phyloP scores from a whole-genome alignment of 2,797 vertebrate genomes.

The Falco columbarius region DNA sequence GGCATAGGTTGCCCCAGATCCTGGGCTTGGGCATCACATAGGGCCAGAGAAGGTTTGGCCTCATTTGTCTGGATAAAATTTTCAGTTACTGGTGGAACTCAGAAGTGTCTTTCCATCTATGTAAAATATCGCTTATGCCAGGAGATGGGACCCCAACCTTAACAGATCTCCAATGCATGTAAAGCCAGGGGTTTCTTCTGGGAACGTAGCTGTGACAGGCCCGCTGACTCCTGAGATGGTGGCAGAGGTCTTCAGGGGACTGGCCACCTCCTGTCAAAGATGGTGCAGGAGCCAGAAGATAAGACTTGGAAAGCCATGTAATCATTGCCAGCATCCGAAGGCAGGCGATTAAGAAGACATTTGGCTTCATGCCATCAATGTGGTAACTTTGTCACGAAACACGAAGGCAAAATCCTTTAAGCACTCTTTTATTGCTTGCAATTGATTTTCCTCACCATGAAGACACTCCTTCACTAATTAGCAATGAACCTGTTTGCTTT shows the following conservation, averaged over 20 bases:
- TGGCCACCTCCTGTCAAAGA: not conserved
- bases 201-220: not conserved
- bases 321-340: not conserved
- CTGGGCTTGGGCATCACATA: not conserved
- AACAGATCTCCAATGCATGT: not conserved
- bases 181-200: not conserved
- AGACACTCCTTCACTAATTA: conserved; percentile 59
- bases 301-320: not conserved
- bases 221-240: accelerated
- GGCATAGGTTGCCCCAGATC: not conserved
- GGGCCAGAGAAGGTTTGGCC: not conserved
- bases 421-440: conserved; percentile 42
- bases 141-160: not conserved
- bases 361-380: conserved; percentile 1
- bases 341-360: not conserved
- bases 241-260: not conserved
- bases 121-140: not conserved
- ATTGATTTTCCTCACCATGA: conserved; percentile 59
- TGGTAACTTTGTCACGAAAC: conserved; percentile 39
- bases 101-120: not conserved
- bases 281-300: not conserved
- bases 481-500: not conserved
- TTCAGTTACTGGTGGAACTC: not conserved
- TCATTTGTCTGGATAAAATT: not conserved
- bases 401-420: conserved; percentile 48